Evolutionary conservation across 2,888 invertebrate species (phyloP).

Genomic region (Caenorhabditis virilis): DNA sequence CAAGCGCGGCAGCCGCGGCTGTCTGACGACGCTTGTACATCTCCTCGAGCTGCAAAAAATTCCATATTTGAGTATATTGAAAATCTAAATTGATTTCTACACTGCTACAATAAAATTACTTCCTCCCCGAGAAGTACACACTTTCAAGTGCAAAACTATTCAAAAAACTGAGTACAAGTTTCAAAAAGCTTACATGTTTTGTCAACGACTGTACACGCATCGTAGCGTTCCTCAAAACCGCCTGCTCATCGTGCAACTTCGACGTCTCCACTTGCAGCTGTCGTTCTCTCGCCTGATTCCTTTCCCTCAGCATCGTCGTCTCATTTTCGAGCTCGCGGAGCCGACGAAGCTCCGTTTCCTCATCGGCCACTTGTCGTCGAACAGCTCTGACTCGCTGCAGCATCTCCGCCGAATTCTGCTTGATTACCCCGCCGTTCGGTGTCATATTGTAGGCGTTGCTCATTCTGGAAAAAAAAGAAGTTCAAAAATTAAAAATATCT

Average conservation of each 20-base stretch:
- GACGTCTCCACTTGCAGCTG: constrained; percentile 35
- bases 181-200: constrained; percentile 44
- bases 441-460: not conserved
- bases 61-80: not conserved
- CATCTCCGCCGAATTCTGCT: constrained; percentile 24
- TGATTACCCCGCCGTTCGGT: no score
- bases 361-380: constrained; percentile 56
- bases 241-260: constrained; percentile 37
- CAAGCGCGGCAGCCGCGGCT: constrained; percentile 78
- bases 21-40: constrained; percentile 74
- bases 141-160: no score
- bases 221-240: constrained; percentile 79
- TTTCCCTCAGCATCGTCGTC: constrained; percentile 33
- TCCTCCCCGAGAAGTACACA: no score
- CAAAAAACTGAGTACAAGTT: no score
- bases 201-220: constrained; percentile 95
- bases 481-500: no score
- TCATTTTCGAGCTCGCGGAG: constrained; percentile 47
- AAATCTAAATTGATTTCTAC: no score
- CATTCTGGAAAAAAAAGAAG: no score
- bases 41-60: constrained; percentile 81
- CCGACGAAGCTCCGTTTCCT: constrained; percentile 56
- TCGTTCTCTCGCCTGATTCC: constrained; percentile 32
- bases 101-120: no score
- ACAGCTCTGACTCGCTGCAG: constrained; percentile 38